A percentile compares a stretch with the other conserved stretches of the same genome.
Evolutionary conservation across 2,113 vertebrate genomes (phyloP).

Genomic region (Rattus norvegicus): GRCr8 NC_086033.1:10351501-10352000

Average conservation of each 20-base stretch:
- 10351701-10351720: slow-evolving; percentile 72
- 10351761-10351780: slow-evolving; percentile 64
- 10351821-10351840: slow-evolving; percentile 59
- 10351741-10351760: slow-evolving; percentile 64
- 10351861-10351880: slow-evolving; percentile 32
- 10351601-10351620: slow-evolving; percentile 15
- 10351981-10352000: slow-evolving; percentile 17
- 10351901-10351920: slow-evolving; percentile 37
- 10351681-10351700: slow-evolving; percentile 69
- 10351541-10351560: neutral
- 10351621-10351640: slow-evolving; percentile 37
- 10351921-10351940: slow-evolving; percentile 47
- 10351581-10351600: neutral
- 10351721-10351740: slow-evolving; percentile 71
- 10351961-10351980: slow-evolving; percentile 26
- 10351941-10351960: neutral
- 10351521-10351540: neutral
- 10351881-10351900: neutral
- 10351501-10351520: neutral
- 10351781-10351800: slow-evolving; percentile 12
- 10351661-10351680: slow-evolving; percentile 51
- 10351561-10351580: neutral
- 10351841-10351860: slow-evolving; percentile 27
- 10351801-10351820: slow-evolving; percentile 26
- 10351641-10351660: neutral